A percentile compares a stretch with the other conserved stretches of the same genome.
Conservation (phyloP, 2,888 invertebrate species). For the Brachyopa scutellaris region DNA sequence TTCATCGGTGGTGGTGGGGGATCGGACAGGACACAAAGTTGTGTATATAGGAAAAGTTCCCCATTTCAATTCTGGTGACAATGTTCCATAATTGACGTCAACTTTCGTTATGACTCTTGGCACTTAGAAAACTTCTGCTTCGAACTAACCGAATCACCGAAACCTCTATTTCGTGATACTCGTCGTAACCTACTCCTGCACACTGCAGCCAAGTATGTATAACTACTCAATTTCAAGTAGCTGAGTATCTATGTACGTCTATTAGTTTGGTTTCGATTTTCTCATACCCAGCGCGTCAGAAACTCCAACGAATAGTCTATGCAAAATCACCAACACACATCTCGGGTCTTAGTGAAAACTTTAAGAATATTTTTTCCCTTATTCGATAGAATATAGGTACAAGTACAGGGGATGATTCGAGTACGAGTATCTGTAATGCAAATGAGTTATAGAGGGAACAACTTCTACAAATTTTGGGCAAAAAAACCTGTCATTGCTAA, state of each 20-base stretch:
- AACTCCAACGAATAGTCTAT: no score
- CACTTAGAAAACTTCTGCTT: slow-evolving; percentile 30
- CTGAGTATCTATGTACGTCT: slow-evolving; percentile 11
- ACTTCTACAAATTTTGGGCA: slow-evolving; percentile 22
- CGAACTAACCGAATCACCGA: slow-evolving; percentile 23
- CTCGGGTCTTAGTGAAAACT: slow-evolving; percentile 18
- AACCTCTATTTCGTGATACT: slow-evolving; percentile 11
- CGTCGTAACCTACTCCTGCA: slow-evolving; percentile 8
- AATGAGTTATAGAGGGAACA: slow-evolving; percentile 36
- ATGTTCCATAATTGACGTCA: slow-evolving; percentile 60
- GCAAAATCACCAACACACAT: neutral
- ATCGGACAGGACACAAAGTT: neutral
- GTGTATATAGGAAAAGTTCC: slow-evolving; percentile 12
- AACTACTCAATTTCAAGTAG: neutral
- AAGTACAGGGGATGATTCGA: neutral
- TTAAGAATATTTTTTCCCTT: slow-evolving; percentile 13
- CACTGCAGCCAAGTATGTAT: neutral
- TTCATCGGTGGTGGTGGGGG: neutral
- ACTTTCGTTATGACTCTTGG: slow-evolving; percentile 56
- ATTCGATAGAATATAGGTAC: slow-evolving; percentile 2
- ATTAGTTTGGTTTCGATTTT: slow-evolving; percentile 52
- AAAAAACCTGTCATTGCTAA: slow-evolving; percentile 44
- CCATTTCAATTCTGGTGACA: slow-evolving; percentile 56
- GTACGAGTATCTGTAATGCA: slow-evolving; percentile 41
- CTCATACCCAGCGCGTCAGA: neutral